These are phyloP conservation scores for Tamandua tetradactyla DNA, from an alignment of 2,797 vertebrate species.

Conservation along the genomic window DNA sequence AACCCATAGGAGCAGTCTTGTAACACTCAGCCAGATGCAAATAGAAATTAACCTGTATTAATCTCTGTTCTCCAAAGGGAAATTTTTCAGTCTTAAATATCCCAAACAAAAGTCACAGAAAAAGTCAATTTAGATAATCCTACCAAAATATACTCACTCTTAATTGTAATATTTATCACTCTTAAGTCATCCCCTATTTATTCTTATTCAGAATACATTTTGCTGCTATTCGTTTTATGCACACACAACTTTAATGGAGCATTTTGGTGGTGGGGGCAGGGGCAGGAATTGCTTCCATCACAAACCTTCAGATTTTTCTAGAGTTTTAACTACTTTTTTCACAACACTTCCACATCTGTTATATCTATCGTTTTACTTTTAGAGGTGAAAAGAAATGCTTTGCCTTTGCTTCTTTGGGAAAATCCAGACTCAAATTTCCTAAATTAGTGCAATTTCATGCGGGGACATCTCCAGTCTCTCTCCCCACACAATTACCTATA, in stretches of 20 bases:
- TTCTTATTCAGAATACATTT: background rate
- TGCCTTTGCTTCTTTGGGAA: slow-evolving; percentile 60
- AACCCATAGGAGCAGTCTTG: background rate
- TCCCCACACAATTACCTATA: background rate
- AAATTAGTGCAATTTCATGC: background rate
- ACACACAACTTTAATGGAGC: background rate
- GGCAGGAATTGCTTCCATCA: background rate
- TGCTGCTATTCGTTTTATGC: background rate
- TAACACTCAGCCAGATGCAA: slow-evolving; percentile 48
- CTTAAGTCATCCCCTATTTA: background rate
- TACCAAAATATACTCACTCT: slow-evolving; percentile 39
- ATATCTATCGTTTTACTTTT: slow-evolving; percentile 38
- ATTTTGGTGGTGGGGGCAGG: background rate
- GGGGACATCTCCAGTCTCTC: background rate
- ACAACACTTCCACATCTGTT: slow-evolving; percentile 60
- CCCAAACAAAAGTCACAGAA: slow-evolving; percentile 30
- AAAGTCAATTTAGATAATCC: slow-evolving; percentile 48
- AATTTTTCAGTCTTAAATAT: slow-evolving; percentile 47
- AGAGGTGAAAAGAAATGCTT: slow-evolving; percentile 36
- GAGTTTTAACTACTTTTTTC: slow-evolving; percentile 40
- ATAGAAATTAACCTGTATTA: slow-evolving; percentile 56
- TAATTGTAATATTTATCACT: background rate
- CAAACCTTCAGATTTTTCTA: slow-evolving; percentile 41
- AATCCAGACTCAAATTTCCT: background rate
- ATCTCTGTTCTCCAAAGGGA: slow-evolving; percentile 38